Evolutionary conservation across 2,113 vertebrate species (phyloP).

Genomic region (Microcebus griseorufus): DNA sequence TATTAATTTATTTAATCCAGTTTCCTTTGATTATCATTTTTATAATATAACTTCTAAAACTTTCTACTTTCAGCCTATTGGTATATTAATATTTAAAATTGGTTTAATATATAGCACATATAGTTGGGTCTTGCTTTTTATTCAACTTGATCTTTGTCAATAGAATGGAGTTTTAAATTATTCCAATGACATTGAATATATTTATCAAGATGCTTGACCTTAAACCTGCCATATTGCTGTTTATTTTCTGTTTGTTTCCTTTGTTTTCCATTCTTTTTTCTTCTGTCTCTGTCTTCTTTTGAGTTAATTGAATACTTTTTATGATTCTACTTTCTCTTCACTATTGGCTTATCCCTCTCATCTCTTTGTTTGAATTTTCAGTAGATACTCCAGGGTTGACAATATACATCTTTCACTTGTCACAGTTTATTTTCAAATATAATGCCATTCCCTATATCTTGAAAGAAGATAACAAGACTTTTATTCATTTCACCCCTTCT

Average conservation of each 20-base stretch:
- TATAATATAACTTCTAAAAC: not conserved
- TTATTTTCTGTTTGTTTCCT: not conserved
- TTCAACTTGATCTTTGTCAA: not conserved
- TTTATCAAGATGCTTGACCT: not conserved
- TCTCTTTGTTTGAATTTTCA: not conserved
- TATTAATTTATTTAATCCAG: not conserved
- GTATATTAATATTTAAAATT: not conserved
- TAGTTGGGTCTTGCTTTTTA: not conserved
- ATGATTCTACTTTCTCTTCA: not conserved
- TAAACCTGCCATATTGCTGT: not conserved
- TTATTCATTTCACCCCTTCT: not conserved
- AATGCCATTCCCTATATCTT: not conserved
- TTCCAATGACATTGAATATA: not conserved
- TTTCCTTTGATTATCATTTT: not conserved
- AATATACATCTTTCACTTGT: not conserved
- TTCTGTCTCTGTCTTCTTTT: not conserved
- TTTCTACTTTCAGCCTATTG: not conserved
- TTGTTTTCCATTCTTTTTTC: not conserved
- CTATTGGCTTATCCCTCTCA: not conserved
- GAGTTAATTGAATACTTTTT: not conserved
- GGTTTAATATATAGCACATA: not conserved
- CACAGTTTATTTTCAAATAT: not conserved
- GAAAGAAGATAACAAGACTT: not conserved
- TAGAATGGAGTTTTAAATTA: not conserved
- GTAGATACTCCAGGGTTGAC: not conserved